Evolutionary conservation across 2,113 vertebrate genomes (phyloP).

Genomic region (Gadus macrocephalus): DNA sequence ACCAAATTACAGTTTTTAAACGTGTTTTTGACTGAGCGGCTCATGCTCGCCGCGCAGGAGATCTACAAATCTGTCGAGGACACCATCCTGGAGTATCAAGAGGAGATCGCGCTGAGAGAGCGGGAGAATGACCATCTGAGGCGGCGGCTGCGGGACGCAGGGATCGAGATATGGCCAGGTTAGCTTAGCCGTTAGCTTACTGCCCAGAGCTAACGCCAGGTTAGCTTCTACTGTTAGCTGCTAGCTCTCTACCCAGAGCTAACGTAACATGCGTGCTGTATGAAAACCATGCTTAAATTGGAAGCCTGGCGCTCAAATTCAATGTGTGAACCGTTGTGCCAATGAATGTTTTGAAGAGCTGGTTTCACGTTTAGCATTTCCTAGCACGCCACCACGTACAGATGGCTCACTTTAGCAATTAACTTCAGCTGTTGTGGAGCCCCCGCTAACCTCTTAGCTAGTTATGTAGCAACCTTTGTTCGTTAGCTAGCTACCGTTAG

Average conservation of each 20-base stretch:
- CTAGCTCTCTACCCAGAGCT: too few species aligned
- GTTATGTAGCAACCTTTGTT: conserved; percentile 64
- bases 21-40: conserved; percentile 70
- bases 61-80: conserved; percentile 75
- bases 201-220: conserved; percentile 41
- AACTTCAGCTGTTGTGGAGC: conserved; percentile 24
- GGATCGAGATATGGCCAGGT: conserved; percentile 72
- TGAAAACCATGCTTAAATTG: not conserved
- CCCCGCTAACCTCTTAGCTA: conserved; percentile 24
- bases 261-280: too few species aligned
- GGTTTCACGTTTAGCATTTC: not conserved
- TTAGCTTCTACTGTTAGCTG: conserved; percentile 40
- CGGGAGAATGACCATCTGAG: conserved; percentile 73
- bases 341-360: too few species aligned
- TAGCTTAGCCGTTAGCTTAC: conserved; percentile 35
- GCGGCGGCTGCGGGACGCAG: conserved; percentile 69
- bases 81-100: conserved; percentile 70
- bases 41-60: conserved; percentile 73
- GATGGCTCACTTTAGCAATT: conserved; percentile 18
- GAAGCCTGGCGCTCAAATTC: too few species aligned
- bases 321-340: too few species aligned
- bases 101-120: conserved; percentile 71
- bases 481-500: conserved; percentile 50
- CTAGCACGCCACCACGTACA: not conserved
- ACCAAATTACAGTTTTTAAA: conserved; percentile 71